A percentile compares a stretch with the other conserved stretches of the same genome.
phyloP scores from a whole-genome alignment of 2,888 invertebrate species.

The Nipponacmea schrenckii region DNA sequence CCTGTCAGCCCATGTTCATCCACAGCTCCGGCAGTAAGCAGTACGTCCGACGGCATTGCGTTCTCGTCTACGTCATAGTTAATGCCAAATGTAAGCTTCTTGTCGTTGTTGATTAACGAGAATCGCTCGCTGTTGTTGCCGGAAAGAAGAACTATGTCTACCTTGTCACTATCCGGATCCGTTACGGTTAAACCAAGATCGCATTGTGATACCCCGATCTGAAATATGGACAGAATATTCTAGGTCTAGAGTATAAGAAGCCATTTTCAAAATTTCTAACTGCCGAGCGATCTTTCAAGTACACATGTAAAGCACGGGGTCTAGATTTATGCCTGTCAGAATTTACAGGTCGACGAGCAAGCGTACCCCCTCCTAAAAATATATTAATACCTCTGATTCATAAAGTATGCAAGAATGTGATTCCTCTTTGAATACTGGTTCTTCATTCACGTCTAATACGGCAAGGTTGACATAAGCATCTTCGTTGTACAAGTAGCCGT shows the following conservation, averaged over 20 bases:
- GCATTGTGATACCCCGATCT: not conserved
- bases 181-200: not conserved
- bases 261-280: no score
- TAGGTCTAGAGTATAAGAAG: no score
- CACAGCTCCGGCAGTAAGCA: not conserved
- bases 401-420: not conserved
- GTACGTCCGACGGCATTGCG: not conserved
- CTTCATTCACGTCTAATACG: not conserved
- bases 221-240: not conserved
- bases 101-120: not conserved
- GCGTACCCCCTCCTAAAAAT: no score
- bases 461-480: not conserved
- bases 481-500: not conserved
- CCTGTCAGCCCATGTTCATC: conserved; percentile 2
- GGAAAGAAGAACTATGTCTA: not conserved
- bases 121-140: not conserved
- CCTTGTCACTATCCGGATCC: not conserved
- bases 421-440: not conserved
- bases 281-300: no score
- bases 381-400: not conserved
- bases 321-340: no score
- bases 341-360: no score
- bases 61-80: conserved; percentile 1
- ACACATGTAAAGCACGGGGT: no score
- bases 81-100: not conserved